Evolutionary conservation across 2,113 vertebrate species (phyloP), one percentile per base, ranked within the genome.

Genomic region (Pungitius pungitius): DNA sequence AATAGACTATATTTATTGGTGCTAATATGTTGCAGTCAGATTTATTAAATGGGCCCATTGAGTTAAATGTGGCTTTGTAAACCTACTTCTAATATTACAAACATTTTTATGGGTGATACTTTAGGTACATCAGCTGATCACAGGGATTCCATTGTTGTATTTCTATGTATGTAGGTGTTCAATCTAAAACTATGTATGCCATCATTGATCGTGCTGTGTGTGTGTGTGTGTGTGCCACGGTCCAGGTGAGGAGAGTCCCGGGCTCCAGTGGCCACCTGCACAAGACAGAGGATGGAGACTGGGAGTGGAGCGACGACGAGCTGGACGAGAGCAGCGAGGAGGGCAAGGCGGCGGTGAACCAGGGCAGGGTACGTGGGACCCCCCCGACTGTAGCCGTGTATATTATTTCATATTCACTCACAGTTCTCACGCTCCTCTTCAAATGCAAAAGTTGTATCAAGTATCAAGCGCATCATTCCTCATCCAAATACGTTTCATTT

Each of bases 251-350:
- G 80, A 94, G 97, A 87, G 96, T 98, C 42, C 97, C 97, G 0
- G 98, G 98, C 78, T 99, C 98, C 58, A 99, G 98, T 6, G 98
- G 97, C 62, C 97, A 98, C 82, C 94, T 99, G 60, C 97, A 99
- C 91, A 99, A 99, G 92, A 99, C 96, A 0, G 97, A 97, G 87
- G 97, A 99, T 45, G 98, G 98, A 20, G 97, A 98, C 81, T 99
- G 98, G 98, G 98, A 99, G 88, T 99, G 98, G 98, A 99, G 98
- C 27, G 98, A 99, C 10, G 96, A 99, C 3, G 97, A 99, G 91
- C 93, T 99, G 94, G 97, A 99, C 47, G 97, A 96, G 69, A 95
- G 94, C 78, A 99, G 96, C 0, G 95, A 98, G 75, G 97, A 99
- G 88, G 96, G 95, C 60, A 96, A 96, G 86, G 96, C 96, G 8